A percentile compares a stretch with the other conserved stretches of the same genome.
Evolutionary conservation across 2,113 vertebrate species (phyloP).

Genomic region (Cebus imitator): DNA sequence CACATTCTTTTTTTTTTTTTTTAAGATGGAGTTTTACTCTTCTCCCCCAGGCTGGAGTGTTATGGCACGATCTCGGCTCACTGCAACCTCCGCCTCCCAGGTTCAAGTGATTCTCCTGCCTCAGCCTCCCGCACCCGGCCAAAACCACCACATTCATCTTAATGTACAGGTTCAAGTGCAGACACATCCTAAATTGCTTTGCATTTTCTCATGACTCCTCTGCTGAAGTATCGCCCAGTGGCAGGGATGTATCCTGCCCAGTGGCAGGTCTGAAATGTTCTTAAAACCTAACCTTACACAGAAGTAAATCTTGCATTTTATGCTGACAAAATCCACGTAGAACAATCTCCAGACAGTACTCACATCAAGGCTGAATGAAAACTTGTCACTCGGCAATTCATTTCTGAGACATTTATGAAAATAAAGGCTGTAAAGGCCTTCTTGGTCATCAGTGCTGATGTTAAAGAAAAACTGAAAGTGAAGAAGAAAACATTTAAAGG

Average conservation of each 20-base stretch:
- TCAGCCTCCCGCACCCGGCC: too few species aligned
- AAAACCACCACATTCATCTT: not conserved
- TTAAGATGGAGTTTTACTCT: too few species aligned
- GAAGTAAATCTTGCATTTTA: not conserved
- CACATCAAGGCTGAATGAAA: conserved; percentile 88
- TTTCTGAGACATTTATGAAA: conserved; percentile 88
- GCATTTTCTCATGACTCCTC: not conserved
- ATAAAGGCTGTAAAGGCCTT: conserved; percentile 92
- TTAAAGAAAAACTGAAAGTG: conserved; percentile 88
- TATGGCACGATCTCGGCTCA: too few species aligned
- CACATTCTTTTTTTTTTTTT: too few species aligned
- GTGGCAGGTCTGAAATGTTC: not conserved
- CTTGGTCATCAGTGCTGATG: conserved; percentile 86
- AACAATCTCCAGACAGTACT: conserved; percentile 74
- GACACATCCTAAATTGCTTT: not conserved
- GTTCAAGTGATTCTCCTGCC: too few species aligned
- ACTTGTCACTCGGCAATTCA: not conserved
- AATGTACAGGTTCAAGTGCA: not conserved
- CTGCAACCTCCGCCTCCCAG: too few species aligned
- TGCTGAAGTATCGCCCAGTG: not conserved
- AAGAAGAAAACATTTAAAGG: not conserved
- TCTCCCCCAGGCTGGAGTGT: too few species aligned
- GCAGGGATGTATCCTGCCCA: not conserved
- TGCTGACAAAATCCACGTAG: not conserved
- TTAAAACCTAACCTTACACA: not conserved